Evolutionary conservation across 2,888 invertebrate genomes (phyloP), one percentile per base, ranked within the genome.

Genomic region (Diachrysia chrysitis): DNA sequence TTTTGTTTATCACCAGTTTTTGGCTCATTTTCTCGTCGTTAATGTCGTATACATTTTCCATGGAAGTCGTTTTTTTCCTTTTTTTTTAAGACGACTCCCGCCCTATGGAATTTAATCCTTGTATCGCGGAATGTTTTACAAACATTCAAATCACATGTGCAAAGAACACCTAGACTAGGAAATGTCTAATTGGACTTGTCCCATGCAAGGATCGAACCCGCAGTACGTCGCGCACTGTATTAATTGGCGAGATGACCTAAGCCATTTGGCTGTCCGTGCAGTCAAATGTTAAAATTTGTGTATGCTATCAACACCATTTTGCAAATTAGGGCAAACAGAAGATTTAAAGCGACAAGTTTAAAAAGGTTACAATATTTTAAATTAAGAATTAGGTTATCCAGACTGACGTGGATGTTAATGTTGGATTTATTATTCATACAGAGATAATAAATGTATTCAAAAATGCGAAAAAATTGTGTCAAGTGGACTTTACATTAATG

Each of bases 291-390:
- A 42, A 64, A 77, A 48, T 56, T 32, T 14, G 25, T 19, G n/a
- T 54, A n/a, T 59, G 63, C 62, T 48, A 66, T 63, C 9, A 48
- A 69, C 10, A 63, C 46, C 21, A 35, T 66, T 78, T 53, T 64
- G 32, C 29, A 62, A 73, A 60, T 57, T 42, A 53, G 16, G 17
- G 58, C 58, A 63, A 73, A 67, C 63, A 58, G n/a, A 48, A 59
- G 25, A 42, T 35, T n/a, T 63, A 37, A 35, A 58, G 59, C 60
- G 21, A 48, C 57, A 57, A 55, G 57, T 67, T 69, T 70, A 65
- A 76, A 69, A 69, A 74, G 59, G 57, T 60, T 62, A 59, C 51
- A 51, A 51, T 51, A 55, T 74, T 76, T 73, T 58, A 60, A 67
- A 67, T 2, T 19, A 58, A 66, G 63, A 70, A 74, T 70, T 57